These are phyloP conservation scores for Callipepla californica DNA, from an alignment of 2,113 vertebrate genomes.

Conservation along the genomic window DNA sequence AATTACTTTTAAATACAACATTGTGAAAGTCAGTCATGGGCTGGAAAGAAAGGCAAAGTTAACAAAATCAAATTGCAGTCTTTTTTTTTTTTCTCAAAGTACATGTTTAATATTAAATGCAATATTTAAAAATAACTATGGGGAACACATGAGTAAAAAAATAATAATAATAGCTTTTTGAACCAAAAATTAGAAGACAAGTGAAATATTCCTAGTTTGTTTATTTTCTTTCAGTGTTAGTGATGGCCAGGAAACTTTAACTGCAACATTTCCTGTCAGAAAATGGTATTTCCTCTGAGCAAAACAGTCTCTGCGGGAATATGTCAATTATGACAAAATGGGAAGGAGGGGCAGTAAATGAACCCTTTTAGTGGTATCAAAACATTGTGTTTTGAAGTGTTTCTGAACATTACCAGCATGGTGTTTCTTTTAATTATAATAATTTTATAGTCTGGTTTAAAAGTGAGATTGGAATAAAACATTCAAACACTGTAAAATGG, in stretches of 20 bases:
- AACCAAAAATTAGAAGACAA: slow-evolving; percentile 33
- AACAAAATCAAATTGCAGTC: slow-evolving; percentile 41
- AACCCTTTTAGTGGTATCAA: slow-evolving; percentile 18
- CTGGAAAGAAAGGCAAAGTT: background rate
- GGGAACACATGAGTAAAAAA: background rate
- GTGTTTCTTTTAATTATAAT: slow-evolving; percentile 33
- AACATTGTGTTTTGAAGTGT: background rate
- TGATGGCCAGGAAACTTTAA: background rate
- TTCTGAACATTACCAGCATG: slow-evolving; percentile 18
- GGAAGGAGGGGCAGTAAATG: background rate
- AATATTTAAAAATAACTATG: slow-evolving; percentile 52
- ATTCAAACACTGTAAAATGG: background rate
- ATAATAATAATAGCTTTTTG: slow-evolving; percentile 15
- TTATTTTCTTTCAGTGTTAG: background rate
- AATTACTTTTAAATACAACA: background rate
- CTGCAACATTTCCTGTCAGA: background rate
- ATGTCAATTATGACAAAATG: slow-evolving; percentile 18
- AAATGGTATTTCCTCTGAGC: background rate
- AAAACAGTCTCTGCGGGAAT: background rate
- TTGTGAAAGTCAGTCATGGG: background rate
- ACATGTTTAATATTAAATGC: slow-evolving; percentile 58
- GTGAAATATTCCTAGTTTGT: slow-evolving; percentile 1
- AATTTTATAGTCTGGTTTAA: background rate
- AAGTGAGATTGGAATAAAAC: background rate
- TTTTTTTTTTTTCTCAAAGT: slow-evolving; percentile 14